Base-by-base conservation (phyloP, 2,888 invertebrate genomes). In the Rhagonycha lutea region DNA sequence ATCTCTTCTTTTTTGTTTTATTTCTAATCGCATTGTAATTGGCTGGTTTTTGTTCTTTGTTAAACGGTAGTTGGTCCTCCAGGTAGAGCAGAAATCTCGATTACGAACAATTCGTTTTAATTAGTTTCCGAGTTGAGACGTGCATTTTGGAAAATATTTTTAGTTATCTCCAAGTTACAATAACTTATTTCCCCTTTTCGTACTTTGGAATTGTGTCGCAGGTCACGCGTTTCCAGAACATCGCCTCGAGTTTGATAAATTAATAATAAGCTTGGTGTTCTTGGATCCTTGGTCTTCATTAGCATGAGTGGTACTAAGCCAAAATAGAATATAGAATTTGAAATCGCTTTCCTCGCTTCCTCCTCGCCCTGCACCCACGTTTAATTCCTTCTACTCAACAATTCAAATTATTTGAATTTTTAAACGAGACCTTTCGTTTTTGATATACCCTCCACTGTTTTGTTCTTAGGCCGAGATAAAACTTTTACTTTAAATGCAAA, bases 201-300 rank as follows among this genome's bases (percentile, higher is more conserved):
- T 61, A 65, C 61, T 61, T 62, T 62, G 24, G 67, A 76, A 74
- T 76, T 74, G 73, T 76, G 76, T 76, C 76, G 71, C 76, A 74
- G 72, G 77, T 77, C 74, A 74, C 77, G 74, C 74, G 74, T 69
- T 74, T 77, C 77, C 74, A 74, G 77, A 72, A 74, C 77, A 77
- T 77, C 74, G 77, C 77, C 72, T 77, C 72, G 72, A 77, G 72
- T 77, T 72, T 77, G 77, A 77, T 77, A 77, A 77, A 77, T 77
- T 77, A 77, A 74, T 77, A 77, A 77, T 77, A 77, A 77, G 77
- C 68, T 70, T 68, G 74, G 77, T 74, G 71, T 74, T 74, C 77
- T 76, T 69, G 74, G 74, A 74, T 74, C 69, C 77, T 71, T 72
- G 62, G 71, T 69, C 74, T 74, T 77, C 74, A 77, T 77, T 77